Percentiles rank a stretch among this genome's conserved stretches.
Evolutionary conservation across 2,797 vertebrate species (phyloP).

Genomic region (Coccyzus lansbergi): DNA sequence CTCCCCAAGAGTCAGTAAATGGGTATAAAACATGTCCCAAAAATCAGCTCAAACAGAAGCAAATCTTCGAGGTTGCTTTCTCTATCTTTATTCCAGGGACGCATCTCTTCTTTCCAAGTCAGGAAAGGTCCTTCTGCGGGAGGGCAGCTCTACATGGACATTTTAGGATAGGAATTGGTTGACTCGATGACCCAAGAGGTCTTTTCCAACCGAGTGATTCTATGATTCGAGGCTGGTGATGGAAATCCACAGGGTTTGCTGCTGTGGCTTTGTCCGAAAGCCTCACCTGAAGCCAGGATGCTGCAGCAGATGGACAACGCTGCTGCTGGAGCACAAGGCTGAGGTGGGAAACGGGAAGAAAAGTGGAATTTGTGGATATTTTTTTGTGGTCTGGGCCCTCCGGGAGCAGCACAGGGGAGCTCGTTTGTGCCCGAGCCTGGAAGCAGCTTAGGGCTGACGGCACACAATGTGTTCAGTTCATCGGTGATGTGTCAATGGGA

Average conservation of each 20-base stretch:
- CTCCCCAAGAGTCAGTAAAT: rapidly evolving
- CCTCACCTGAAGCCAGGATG: not conserved
- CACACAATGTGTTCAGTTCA: rapidly evolving
- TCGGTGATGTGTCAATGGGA: rapidly evolving
- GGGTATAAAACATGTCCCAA: not conserved
- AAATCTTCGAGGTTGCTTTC: not conserved
- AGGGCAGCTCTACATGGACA: rapidly evolving
- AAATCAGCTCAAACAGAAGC: not conserved
- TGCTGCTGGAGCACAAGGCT: not conserved
- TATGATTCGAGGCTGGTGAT: not conserved
- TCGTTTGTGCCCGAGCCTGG: not conserved
- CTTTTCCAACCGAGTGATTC: no score
- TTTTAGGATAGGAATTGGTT: not conserved
- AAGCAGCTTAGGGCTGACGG: rapidly evolving
- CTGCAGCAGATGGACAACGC: not conserved
- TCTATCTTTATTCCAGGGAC: not conserved
- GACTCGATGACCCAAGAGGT: no score
- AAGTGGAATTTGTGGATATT: not conserved
- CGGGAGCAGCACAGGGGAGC: rapidly evolving
- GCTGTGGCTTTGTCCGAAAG: not conserved
- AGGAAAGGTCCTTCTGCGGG: not conserved
- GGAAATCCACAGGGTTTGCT: not conserved
- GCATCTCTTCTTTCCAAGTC: rapidly evolving
- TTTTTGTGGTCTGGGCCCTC: not conserved
- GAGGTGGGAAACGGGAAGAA: rapidly evolving